phyloP scores from a whole-genome alignment of 2,113 vertebrate species.

The Chloebia gouldiae region DNA sequence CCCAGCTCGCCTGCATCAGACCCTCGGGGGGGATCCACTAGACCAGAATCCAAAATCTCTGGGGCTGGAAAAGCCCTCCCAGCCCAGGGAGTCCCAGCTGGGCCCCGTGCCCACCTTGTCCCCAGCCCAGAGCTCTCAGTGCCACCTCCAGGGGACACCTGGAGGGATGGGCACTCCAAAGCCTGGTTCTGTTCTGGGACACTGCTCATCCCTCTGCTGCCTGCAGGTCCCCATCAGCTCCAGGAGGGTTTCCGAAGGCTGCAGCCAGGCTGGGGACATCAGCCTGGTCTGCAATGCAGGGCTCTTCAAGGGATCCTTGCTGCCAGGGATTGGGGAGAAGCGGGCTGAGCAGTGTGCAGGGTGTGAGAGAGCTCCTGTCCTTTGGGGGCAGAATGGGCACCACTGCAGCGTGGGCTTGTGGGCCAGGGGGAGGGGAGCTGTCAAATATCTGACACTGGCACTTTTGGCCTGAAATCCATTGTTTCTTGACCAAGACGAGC shows the following conservation, averaged over 20 bases:
- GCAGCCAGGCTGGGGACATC: neutral
- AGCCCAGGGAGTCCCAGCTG: accelerated
- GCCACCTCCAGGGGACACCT: too few relatives aligned
- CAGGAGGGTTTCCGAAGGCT: neutral
- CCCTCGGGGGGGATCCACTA: neutral
- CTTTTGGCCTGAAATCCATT: neutral
- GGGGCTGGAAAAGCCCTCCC: neutral
- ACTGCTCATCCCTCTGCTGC: neutral
- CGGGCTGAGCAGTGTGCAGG: too few relatives aligned
- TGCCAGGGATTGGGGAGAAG: neutral
- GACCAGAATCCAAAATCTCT: neutral
- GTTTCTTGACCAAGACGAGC: neutral
- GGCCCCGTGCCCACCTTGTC: neutral
- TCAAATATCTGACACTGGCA: neutral
- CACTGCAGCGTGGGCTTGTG: too few relatives aligned
- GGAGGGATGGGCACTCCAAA: neutral
- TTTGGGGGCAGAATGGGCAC: neutral
- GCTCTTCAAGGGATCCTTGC: neutral
- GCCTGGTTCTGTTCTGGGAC: neutral
- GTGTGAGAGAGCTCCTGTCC: neutral
- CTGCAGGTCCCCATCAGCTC: neutral
- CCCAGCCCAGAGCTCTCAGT: neutral
- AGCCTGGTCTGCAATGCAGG: neutral
- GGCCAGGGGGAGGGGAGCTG: too few relatives aligned
- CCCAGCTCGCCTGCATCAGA: accelerated